Evolutionary conservation across 2,888 invertebrate species (phyloP).

Genomic region (Cheilosia scutellata): DNA sequence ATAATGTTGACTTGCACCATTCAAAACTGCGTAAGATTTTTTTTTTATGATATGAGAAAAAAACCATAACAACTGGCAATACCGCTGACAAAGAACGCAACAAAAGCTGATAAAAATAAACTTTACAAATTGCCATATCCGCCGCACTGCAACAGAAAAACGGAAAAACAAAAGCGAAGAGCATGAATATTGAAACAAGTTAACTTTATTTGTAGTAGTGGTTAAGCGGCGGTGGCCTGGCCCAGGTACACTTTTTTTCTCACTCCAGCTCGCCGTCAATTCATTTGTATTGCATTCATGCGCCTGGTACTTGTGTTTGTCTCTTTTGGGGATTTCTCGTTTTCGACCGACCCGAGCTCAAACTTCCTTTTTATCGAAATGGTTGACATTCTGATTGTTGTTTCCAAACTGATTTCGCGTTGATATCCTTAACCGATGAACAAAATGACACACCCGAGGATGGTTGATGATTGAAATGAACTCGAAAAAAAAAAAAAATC

Average conservation of each 20-base stretch:
- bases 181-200: slow-evolving; percentile 72
- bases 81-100: slow-evolving; percentile 26
- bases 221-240: slow-evolving; percentile 64
- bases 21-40: background rate
- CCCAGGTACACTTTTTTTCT: slow-evolving; percentile 41
- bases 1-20: no score
- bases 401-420: slow-evolving; percentile 73
- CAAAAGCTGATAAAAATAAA: slow-evolving; percentile 43
- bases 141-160: slow-evolving; percentile 74
- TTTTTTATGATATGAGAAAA: background rate
- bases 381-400: slow-evolving; percentile 73
- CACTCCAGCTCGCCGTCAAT: slow-evolving; percentile 14
- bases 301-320: background rate
- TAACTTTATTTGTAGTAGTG: slow-evolving; percentile 76
- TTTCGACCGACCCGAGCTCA: background rate
- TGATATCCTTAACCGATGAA: slow-evolving; percentile 74
- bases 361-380: slow-evolving; percentile 44
- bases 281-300: slow-evolving; percentile 1
- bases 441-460: slow-evolving; percentile 60
- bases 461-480: slow-evolving; percentile 63
- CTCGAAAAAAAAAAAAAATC: slow-evolving; percentile 6
- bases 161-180: slow-evolving; percentile 58
- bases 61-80: slow-evolving; percentile 36
- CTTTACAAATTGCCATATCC: slow-evolving; percentile 73
- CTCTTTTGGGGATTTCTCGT: slow-evolving; percentile 4